These are phyloP conservation scores for Trichoplax adhaerens DNA, from an alignment of 37 sponge, comb jelly and placozoan genomes.

Conservation along the genomic window DNA sequence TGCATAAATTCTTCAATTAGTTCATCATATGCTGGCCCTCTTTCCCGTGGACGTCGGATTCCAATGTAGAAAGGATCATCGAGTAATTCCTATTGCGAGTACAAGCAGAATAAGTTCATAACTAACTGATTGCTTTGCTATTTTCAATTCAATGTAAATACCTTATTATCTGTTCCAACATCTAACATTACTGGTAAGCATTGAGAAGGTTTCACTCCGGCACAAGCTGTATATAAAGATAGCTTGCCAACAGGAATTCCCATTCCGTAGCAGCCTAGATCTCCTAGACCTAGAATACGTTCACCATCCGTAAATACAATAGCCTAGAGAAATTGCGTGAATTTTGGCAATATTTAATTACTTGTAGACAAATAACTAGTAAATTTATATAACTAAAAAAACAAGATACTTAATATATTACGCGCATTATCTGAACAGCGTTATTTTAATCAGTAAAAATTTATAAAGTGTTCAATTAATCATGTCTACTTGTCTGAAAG, in stretches of 20 bases:
- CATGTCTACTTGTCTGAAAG: too few relatives aligned
- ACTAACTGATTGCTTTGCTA: neutral
- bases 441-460: neutral
- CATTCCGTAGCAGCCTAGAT: conserved; percentile 27
- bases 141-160: conserved; percentile 2
- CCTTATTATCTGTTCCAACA: conserved; percentile 24
- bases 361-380: neutral
- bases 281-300: conserved; percentile 23
- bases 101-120: neutral
- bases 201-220: conserved; percentile 17
- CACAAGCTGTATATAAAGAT: conserved; percentile 26
- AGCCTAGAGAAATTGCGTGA: neutral
- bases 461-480: neutral
- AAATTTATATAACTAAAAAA: neutral
- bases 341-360: too few relatives aligned
- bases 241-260: conserved; percentile 23
- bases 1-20: conserved; percentile 17
- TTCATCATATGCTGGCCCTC: conserved; percentile 10
- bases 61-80: conserved; percentile 26
- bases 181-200: conserved; percentile 20
- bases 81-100: conserved; percentile 6
- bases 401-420: conserved; percentile 1
- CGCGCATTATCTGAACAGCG: neutral
- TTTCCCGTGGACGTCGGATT: conserved; percentile 15
- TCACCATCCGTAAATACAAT: conserved; percentile 25